phyloP scores from a whole-genome alignment of 2,113 vertebrate genomes.

The Forbesichthys papilliferus region DNA sequence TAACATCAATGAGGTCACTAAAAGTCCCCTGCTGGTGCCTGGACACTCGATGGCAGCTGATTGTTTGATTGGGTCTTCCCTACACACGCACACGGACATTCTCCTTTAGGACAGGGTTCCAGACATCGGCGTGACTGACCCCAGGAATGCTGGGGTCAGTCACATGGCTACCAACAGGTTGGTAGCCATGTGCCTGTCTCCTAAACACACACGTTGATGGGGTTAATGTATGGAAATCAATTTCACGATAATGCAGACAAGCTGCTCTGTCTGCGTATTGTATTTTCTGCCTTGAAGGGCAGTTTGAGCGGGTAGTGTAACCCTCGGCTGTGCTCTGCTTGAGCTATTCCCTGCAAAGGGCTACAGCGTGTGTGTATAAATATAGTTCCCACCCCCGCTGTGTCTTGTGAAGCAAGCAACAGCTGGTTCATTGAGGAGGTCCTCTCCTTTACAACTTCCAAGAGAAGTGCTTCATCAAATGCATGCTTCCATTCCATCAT shows the following conservation, averaged over 20 bases:
- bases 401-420: slow-evolving; percentile 22
- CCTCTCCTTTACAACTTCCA: slow-evolving; percentile 8
- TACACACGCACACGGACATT: slow-evolving; percentile 6
- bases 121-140: background rate
- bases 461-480: background rate
- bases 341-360: background rate
- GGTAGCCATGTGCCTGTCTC: background rate
- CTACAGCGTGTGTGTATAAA: background rate
- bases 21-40: slow-evolving; percentile 34
- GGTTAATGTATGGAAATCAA: background rate
- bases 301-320: too few relatives aligned
- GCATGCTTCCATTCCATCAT: background rate
- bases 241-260: background rate
- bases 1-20: slow-evolving; percentile 39
- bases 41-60: slow-evolving; percentile 56
- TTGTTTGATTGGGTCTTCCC: slow-evolving; percentile 48
- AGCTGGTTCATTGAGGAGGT: slow-evolving; percentile 53
- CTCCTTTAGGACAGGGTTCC: slow-evolving; percentile 1
- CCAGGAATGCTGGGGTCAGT: slow-evolving; percentile 4
- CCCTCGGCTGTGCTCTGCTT: too few relatives aligned
- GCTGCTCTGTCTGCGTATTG: background rate
- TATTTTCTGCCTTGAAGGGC: too few relatives aligned
- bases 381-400: slow-evolving; percentile 1
- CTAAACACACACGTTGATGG: background rate
- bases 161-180: background rate